Base-by-base conservation (phyloP, 2,888 invertebrate genomes). In the Cosmia pyralina region DNA sequence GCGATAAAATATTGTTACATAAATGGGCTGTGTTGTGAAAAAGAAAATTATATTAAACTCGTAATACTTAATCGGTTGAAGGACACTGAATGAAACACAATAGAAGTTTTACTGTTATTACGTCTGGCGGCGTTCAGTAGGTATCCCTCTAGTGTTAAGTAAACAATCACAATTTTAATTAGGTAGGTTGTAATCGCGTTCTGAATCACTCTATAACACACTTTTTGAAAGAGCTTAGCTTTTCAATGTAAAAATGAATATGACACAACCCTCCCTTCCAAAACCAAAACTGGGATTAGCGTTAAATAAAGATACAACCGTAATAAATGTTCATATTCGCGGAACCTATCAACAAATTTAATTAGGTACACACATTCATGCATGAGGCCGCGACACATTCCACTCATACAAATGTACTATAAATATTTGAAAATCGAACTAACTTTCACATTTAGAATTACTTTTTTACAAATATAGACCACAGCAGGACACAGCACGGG, bases 1-100 rank as follows among this genome's bases (percentile, higher is more conserved):
- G 11, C 53, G 55, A 82, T 79, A 66, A 77, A 60, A 34, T 55
- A 3, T 59, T 55, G n/a, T 79, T 79, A 82, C 70, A n/a, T 62
- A 69, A 64, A 7, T 50, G 28, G 15, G 22, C 38, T 68, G 22
- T 34, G n/a, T 46, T 59, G n/a, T 53, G 77, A 52, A 73, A 72
- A 38, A 38, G 1, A 28, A 46, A 34, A 38, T 11, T 7, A 19
- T 22, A 22, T 55, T 28, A 48, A 17, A 58, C n/a, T 58, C 44
- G 10, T 10, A 44, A 48, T 50, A n/a, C 10, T 6, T 38, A n/a
- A n/a, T 1, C 41, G 6, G 38, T 38, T 38, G 38, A 38, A 38
- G 38, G 6, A 38, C 38, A 38, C 38, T 38, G 38, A 38, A 38
- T 6, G 2, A 5, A 38, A 38, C 38, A 38, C 38, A 38, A 38